Percentiles rank a stretch among this genome's conserved stretches.
Evolutionary conservation across 2,797 vertebrate genomes (phyloP).

Genomic region (Aselliscus stoliczkanus): DNA sequence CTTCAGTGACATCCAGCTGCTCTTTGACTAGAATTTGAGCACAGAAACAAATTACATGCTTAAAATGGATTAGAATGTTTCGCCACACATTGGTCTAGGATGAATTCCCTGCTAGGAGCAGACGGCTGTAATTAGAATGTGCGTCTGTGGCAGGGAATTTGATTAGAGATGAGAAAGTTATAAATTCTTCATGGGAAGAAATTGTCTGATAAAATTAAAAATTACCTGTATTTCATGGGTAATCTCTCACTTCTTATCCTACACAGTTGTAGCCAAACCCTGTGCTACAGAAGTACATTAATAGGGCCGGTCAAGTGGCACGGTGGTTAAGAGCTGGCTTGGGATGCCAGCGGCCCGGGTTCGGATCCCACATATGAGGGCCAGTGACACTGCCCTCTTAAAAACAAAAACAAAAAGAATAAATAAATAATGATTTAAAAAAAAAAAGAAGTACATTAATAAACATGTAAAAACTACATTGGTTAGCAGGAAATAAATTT

Average conservation of each 20-base stretch:
- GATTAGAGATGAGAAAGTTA: conserved; percentile 78
- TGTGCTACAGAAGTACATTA: conserved; percentile 53
- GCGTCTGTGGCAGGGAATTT: conserved; percentile 67
- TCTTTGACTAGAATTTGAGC: conserved; percentile 39
- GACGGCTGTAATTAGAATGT: conserved; percentile 77
- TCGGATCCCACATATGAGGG: too few relatives aligned
- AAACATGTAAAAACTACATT: conserved; percentile 54
- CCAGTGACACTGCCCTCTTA: too few relatives aligned
- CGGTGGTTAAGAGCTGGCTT: too few relatives aligned
- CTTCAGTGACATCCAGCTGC: conserved; percentile 44
- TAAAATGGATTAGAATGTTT: conserved; percentile 74
- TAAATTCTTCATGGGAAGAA: conserved; percentile 78
- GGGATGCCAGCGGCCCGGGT: too few relatives aligned
- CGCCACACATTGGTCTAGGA: conserved; percentile 30
- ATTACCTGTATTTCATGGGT: conserved; percentile 74
- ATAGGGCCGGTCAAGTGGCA: too few relatives aligned
- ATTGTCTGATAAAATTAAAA: conserved; percentile 77
- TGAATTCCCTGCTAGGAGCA: conserved; percentile 68
- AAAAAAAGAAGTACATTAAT: conserved; percentile 51
- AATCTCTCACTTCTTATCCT: conserved; percentile 64
- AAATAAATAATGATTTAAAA: too few relatives aligned
- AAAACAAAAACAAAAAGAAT: too few relatives aligned
- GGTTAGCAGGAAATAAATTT: conserved; percentile 61
- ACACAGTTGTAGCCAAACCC: conserved; percentile 41
- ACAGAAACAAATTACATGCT: conserved; percentile 57